Evolutionary conservation across 2,888 invertebrate species (phyloP).

Genomic region (Colletes collaris): DNA sequence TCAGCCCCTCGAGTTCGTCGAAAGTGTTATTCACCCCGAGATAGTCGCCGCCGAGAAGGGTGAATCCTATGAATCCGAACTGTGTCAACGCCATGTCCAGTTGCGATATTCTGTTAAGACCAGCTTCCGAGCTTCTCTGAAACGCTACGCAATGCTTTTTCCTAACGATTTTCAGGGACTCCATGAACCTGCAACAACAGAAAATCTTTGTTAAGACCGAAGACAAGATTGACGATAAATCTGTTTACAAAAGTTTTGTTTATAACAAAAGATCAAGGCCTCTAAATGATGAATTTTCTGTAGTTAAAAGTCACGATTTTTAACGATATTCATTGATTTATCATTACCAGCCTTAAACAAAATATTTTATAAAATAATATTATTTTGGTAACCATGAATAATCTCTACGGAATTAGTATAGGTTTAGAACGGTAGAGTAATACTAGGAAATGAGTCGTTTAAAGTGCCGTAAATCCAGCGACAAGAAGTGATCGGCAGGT

Average conservation of each 20-base stretch:
- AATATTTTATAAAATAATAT: too few relatives aligned
- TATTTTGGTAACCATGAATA: too few relatives aligned
- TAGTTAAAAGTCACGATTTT: too few relatives aligned
- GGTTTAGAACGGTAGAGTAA: too few relatives aligned
- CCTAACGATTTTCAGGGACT: conserved; percentile 88
- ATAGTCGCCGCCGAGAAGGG: conserved; percentile 86
- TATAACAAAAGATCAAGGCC: too few relatives aligned
- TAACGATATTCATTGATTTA: too few relatives aligned
- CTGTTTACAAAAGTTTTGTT: background rate
- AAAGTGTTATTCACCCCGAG: conserved; percentile 87
- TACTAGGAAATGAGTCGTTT: too few relatives aligned
- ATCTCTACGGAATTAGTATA: too few relatives aligned
- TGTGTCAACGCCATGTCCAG: conserved; percentile 93
- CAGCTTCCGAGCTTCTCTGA: conserved; percentile 82
- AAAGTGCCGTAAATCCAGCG: background rate
- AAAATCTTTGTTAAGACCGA: background rate
- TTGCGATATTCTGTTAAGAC: conserved; percentile 88
- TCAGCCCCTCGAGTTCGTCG: conserved; percentile 89
- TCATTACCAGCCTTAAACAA: too few relatives aligned
- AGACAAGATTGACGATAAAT: background rate
- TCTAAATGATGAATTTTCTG: too few relatives aligned
- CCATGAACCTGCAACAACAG: conserved; percentile 85
- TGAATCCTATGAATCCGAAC: conserved; percentile 93
- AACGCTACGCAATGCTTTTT: conserved; percentile 88
- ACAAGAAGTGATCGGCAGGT: background rate